Evolutionary conservation across 2,888 invertebrate genomes (phyloP), one percentile per base, ranked within the genome.

Genomic region (Mythimna loreyi): DNA sequence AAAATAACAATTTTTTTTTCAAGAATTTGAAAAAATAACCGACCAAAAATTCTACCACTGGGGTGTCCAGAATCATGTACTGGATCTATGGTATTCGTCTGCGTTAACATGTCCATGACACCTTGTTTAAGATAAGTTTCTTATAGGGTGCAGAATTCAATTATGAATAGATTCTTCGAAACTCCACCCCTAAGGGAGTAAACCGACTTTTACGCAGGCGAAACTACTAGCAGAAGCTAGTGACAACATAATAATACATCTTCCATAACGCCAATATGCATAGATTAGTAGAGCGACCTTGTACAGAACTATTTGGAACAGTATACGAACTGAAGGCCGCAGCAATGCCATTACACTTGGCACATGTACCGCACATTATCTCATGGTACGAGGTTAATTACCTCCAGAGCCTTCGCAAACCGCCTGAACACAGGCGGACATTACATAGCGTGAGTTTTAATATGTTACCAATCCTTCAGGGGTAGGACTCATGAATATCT

Each of bases 301-400:
- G 43, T 73, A 23, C 2, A 25, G 16, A 45, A 30, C 25, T 25
- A 50, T 50, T 40, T 25, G 36, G 25, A 57, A 7, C 59, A 75
- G 47, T 57, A 66, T 65, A 52, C 57, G 59, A 28, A 40, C 55
- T 50, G 36, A 58, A 66, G 53, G 49, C 30, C 61, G 40, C 25
- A 60, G 21, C 60, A 61, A 74, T 66, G 52, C 59, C 73, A 57
- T 67, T 79, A 52, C 58, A 67, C 58, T 75, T 79, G 80, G 75
- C 80, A 79, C 52, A 75, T 58, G 67, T 40, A 75, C 25, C 61
- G 36, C 56, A 45, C 40, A 75, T 79, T 61, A 61, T 45, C 33
- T 53, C 50, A 13, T 58, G 67, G 49, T 57, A 67, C 55, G 25
- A 59, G 55, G 49, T 50, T 61, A 25, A 33, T 45, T 45, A n/a